phyloP scores from a whole-genome alignment of 2,888 invertebrate species.

The Ophonus ardosiacus region DNA sequence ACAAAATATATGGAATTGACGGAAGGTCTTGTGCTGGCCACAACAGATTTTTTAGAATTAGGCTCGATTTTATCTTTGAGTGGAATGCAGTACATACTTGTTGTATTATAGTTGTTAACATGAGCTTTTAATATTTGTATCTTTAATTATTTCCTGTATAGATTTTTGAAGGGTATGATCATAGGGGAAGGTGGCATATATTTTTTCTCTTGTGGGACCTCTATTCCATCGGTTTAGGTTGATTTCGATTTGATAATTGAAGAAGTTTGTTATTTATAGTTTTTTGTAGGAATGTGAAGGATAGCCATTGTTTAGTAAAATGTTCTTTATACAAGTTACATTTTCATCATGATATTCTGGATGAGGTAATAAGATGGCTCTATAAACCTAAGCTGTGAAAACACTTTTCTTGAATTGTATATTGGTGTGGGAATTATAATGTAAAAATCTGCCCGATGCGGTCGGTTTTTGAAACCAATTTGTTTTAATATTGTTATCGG shows the following conservation, averaged over 20 bases:
- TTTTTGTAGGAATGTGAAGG: too few species aligned
- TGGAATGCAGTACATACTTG: neutral
- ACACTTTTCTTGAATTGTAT: neutral
- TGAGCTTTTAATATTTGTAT: neutral
- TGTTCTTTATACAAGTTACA: neutral
- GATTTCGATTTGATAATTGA: too few species aligned
- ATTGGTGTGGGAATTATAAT: neutral
- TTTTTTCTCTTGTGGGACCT: too few species aligned
- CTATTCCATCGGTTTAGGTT: too few species aligned
- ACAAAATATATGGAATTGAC: too few species aligned
- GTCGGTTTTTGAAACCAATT: neutral
- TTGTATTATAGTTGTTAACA: neutral
- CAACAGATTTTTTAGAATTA: too few species aligned
- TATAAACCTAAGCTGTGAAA: neutral
- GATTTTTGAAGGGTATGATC: too few species aligned
- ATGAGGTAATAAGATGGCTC: neutral
- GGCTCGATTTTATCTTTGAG: neutral
- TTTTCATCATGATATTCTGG: neutral
- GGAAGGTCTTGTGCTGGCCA: too few species aligned
- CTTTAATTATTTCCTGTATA: too few species aligned
- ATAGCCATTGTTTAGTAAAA: neutral
- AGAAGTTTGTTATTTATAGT: too few species aligned
- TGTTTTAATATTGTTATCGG: neutral
- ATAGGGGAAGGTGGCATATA: too few species aligned
- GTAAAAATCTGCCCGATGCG: neutral